Evolutionary conservation across 2,113 vertebrate species (phyloP).

Genomic region (Eretmochelys imbricata): DNA sequence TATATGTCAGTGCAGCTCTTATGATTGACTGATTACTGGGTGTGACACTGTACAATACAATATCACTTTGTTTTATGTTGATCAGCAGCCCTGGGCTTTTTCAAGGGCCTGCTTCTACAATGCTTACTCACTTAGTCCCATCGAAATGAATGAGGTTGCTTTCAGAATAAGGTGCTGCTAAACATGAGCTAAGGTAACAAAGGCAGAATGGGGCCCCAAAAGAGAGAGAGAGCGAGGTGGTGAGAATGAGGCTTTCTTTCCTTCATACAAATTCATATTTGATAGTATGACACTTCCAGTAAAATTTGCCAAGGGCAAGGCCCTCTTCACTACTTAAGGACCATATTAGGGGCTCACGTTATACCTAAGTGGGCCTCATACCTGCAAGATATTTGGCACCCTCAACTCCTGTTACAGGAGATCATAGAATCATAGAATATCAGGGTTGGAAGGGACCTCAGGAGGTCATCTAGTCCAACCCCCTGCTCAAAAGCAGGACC

Average conservation of each 20-base stretch:
- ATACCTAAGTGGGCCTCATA: not conserved
- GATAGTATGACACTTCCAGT: not conserved
- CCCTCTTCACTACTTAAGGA: not conserved
- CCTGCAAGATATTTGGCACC: not conserved
- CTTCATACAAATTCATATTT: not conserved
- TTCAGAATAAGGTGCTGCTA: not conserved
- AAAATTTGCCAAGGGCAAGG: not conserved
- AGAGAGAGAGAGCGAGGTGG: not conserved
- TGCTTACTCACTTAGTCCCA: not conserved
- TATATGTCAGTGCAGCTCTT: conserved; percentile 53
- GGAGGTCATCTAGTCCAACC: too few species aligned
- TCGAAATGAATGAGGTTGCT: not conserved
- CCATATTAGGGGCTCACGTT: conserved; percentile 20
- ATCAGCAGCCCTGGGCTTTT: not conserved
- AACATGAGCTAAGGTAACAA: not conserved
- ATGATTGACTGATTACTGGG: conserved; percentile 58
- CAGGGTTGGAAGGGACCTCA: too few species aligned
- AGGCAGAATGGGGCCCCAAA: not conserved
- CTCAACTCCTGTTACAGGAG: not conserved
- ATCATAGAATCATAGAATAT: too few species aligned
- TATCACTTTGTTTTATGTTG: conserved; percentile 34
- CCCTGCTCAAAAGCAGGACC: too few species aligned
- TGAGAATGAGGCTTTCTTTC: not conserved
- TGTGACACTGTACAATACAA: conserved; percentile 60
- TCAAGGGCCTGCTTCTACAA: conserved; percentile 25